Base-by-base conservation (phyloP, 2,888 invertebrate genomes). In the Trissolcus brochymenae region DNA sequence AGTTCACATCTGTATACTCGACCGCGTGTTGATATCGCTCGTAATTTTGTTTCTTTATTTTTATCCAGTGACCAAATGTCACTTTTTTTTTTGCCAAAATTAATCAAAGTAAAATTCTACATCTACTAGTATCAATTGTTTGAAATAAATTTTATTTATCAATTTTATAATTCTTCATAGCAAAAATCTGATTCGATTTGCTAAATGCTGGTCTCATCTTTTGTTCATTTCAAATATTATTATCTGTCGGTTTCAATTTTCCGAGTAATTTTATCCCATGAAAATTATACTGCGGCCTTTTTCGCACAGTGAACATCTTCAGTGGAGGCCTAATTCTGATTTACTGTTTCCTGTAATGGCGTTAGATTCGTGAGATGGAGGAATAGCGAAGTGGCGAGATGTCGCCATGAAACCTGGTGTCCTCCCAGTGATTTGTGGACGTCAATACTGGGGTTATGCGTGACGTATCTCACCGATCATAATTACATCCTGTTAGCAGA, bases 391-490 rank as follows among this genome's bases (percentile, higher is more conserved):
- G 71, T 76, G 62, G 71, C 50, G 79, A 86, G 86, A 87, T 86
- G 85, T 83, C 82, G 78, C 80, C 67, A 71, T 75, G 66, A 83
- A 82, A 82, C 81, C 80, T 70, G 78, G 78, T 78, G 77, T 79
- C 82, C 81, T 68, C 81, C 74, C 78, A 80, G 84, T 88, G 88
- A 88, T 88, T 88, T 88, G 88, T 88, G 84, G 88, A 85, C 86
- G 87, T 87, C 88, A 87, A 88, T 88, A 87, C 85, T 82, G 82
- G 83, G 84, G 83, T 84, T 84, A 86, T 84, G 83, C 87, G 86
- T 89, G 88, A 89, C 88, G 87, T 89, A 89, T 89, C 89, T 88
- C 87, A 88, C 88, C 86, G 87, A 89, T 89, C 89, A 89, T 88
- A 89, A 89, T 89, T 89, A 89, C 87, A 87, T 87, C 87, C 87